Percentiles rank a stretch among this genome's conserved stretches.
phyloP scores from a whole-genome alignment of 2,797 vertebrate genomes.

The Sitta carolinensis region DNA sequence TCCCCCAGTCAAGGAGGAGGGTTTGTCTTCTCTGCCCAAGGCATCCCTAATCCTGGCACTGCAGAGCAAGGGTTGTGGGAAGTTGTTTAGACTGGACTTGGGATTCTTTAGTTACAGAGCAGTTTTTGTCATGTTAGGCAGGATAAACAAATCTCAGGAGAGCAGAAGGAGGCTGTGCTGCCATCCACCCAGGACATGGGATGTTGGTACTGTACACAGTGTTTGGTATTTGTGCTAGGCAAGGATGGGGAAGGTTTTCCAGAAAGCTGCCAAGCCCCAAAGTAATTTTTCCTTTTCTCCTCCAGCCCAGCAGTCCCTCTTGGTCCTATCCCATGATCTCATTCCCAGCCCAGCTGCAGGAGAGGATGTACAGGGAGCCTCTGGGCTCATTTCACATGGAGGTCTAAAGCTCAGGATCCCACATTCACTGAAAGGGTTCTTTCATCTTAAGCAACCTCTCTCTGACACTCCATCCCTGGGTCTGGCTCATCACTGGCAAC shows the following conservation, averaged over 20 bases:
- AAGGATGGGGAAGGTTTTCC: not conserved
- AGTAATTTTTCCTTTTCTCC: not conserved
- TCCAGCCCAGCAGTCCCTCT: not conserved
- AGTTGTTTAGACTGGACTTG: constrained; percentile 12
- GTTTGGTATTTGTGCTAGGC: accelerated
- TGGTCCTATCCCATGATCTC: not conserved
- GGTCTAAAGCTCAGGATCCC: not conserved
- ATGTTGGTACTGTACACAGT: not conserved
- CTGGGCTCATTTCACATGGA: not conserved
- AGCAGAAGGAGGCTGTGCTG: not conserved
- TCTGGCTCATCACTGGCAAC: not conserved
- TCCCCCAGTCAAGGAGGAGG: not conserved
- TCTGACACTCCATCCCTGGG: not conserved
- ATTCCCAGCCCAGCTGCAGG: not conserved
- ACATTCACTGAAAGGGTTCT: not conserved
- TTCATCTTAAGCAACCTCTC: not conserved
- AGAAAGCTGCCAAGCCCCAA: not conserved
- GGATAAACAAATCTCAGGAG: constrained; percentile 27
- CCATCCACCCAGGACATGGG: accelerated
- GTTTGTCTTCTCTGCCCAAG: not conserved
- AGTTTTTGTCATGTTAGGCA: not conserved
- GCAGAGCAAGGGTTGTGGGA: not conserved
- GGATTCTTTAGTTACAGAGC: not conserved
- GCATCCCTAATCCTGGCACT: not conserved
- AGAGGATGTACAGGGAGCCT: not conserved